Evolutionary conservation across 2,113 vertebrate genomes (phyloP).

Genomic region (Phaethon lepturus): DNA sequence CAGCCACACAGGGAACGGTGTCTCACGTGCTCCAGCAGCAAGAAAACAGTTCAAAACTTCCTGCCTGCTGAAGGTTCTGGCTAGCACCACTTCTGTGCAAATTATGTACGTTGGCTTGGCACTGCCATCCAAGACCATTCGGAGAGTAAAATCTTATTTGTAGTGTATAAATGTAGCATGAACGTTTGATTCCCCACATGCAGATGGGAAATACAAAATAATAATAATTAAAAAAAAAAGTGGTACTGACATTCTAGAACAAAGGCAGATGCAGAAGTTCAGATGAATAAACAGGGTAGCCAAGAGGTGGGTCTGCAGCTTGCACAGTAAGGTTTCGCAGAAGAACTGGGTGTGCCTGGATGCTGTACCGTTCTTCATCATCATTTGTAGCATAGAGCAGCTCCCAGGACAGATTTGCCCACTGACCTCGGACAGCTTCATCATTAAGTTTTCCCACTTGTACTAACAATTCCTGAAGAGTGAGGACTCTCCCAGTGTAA

Average conservation of each 20-base stretch:
- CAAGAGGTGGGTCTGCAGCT: slow-evolving; percentile 93
- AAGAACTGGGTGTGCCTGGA: slow-evolving; percentile 93
- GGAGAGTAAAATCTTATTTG: background rate
- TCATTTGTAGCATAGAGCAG: slow-evolving; percentile 96
- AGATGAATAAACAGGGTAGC: slow-evolving; percentile 95
- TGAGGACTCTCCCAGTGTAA: slow-evolving; percentile 92
- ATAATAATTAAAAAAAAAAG: rapidly evolving
- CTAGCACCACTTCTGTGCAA: background rate
- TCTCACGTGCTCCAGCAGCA: background rate
- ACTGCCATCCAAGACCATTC: background rate
- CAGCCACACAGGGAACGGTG: slow-evolving; percentile 9
- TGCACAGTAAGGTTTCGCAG: slow-evolving; percentile 94
- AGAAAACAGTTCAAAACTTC: background rate
- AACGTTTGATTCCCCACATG: background rate
- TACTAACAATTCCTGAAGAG: slow-evolving; percentile 89
- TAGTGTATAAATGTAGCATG: rapidly evolving
- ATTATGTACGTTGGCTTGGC: rapidly evolving
- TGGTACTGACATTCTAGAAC: slow-evolving; percentile 70
- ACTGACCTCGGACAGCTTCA: slow-evolving; percentile 92
- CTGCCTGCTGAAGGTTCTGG: background rate
- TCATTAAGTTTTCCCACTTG: slow-evolving; percentile 89
- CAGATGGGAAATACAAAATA: background rate
- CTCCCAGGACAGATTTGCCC: slow-evolving; percentile 99
- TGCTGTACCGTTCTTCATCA: slow-evolving; percentile 96
- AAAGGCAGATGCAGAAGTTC: slow-evolving; percentile 86